A percentile compares a stretch with the other conserved stretches of the same genome.
Conservation (phyloP, 2,888 invertebrate species). For the Acanthosepion lycidas region DNA sequence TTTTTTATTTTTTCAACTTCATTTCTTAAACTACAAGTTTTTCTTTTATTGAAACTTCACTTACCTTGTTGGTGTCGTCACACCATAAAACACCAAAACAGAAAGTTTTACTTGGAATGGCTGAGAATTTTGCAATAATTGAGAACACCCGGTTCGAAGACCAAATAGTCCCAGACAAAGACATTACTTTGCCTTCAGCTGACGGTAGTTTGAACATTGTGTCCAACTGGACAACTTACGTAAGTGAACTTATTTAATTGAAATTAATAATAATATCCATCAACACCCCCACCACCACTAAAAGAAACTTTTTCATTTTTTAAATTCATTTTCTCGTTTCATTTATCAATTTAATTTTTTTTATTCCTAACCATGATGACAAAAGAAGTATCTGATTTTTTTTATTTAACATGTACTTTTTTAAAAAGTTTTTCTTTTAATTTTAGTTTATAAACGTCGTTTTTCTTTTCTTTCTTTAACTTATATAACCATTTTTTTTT, state of each 20-base stretch:
- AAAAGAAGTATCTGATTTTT: not conserved
- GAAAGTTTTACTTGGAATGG: slow-evolving; percentile 57
- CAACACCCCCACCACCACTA: too few species aligned
- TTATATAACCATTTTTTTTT: too few species aligned
- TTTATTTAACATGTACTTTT: not conserved
- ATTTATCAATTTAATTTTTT: not conserved
- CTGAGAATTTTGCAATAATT: slow-evolving; percentile 59
- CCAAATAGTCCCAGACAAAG: slow-evolving; percentile 71
- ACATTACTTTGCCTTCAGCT: slow-evolving; percentile 64
- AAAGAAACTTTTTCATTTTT: too few species aligned
- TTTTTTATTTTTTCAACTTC: not conserved
- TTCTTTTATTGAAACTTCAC: not conserved
- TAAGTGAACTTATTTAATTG: slow-evolving; percentile 47
- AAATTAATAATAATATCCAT: not conserved
- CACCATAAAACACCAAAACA: not conserved
- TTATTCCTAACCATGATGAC: not conserved
- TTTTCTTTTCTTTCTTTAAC: too few species aligned
- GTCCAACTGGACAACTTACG: slow-evolving; percentile 53
- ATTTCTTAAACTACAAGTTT: not conserved
- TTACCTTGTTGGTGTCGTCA: not conserved
- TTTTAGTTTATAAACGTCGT: too few species aligned
- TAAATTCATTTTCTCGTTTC: not conserved
- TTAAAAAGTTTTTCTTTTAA: too few species aligned
- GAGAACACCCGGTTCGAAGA: slow-evolving; percentile 66
- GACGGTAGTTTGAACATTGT: slow-evolving; percentile 55